Conservation (phyloP, 1,140 invertebrate genomes). For the Tetraneura akinire region DNA sequence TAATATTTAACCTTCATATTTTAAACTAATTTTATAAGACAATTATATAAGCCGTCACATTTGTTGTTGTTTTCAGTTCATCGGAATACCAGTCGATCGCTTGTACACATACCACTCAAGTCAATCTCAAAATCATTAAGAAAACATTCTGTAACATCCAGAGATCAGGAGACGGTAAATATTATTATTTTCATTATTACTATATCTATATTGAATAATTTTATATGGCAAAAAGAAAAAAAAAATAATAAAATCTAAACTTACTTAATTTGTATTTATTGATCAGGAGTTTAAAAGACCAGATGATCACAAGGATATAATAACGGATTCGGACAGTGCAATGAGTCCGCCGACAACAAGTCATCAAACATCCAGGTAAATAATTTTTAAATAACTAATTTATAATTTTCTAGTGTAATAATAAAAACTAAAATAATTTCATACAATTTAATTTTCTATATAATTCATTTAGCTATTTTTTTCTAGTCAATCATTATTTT, state of each 20-base stretch:
- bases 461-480: too few relatives aligned
- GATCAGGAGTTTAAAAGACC: constrained; percentile 5
- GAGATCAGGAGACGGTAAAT: constrained; percentile 37
- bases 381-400: neutral
- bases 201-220: too few relatives aligned
- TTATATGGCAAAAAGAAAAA: neutral
- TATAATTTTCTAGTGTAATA: too few relatives aligned
- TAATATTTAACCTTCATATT: constrained; percentile 30
- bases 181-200: neutral
- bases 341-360: constrained; percentile 29
- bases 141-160: constrained; percentile 53
- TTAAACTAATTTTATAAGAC: constrained; percentile 8
- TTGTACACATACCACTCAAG: constrained; percentile 68
- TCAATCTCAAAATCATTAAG: constrained; percentile 58
- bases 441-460: too few relatives aligned
- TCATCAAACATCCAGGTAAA: constrained; percentile 45
- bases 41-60: neutral
- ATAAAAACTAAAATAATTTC: too few relatives aligned
- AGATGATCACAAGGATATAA: constrained; percentile 26
- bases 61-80: constrained; percentile 63
- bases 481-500: too few relatives aligned
- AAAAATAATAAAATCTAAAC: neutral
- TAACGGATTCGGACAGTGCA: constrained; percentile 41
- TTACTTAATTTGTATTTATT: neutral
- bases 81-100: constrained; percentile 68